Evolutionary conservation across 1,140 invertebrate genomes (phyloP).

Genomic region (Anastrepha ludens): DNA sequence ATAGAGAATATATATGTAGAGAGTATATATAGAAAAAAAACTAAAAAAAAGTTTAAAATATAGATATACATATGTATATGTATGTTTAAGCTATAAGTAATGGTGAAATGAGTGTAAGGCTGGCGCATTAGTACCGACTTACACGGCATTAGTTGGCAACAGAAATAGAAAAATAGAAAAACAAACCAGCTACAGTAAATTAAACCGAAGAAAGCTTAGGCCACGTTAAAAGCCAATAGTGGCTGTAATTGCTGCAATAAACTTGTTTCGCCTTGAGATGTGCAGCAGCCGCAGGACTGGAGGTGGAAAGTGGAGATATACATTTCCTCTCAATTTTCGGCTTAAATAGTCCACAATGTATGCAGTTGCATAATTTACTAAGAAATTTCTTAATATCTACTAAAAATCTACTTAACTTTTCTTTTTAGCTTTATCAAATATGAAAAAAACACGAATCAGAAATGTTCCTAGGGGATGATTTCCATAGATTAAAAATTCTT

Average conservation of each 20-base stretch:
- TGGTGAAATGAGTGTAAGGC: not conserved
- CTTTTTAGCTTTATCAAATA: no score
- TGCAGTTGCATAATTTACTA: no score
- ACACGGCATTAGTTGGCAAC: not conserved
- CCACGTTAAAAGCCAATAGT: slow-evolving; percentile 40
- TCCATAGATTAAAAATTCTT: no score
- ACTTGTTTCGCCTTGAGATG: not conserved
- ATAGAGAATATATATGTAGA: no score
- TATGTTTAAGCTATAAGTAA: not conserved
- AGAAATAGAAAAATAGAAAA: not conserved
- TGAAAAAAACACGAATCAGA: no score
- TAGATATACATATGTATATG: not conserved
- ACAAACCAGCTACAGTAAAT: not conserved
- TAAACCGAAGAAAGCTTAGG: slow-evolving; percentile 18
- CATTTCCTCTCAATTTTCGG: no score
- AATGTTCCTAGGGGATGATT: no score
- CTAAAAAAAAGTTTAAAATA: not conserved
- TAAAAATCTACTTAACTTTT: no score
- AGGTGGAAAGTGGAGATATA: no score
- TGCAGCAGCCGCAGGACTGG: not conserved
- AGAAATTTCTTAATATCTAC: no score
- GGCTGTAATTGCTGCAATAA: slow-evolving; percentile 44
- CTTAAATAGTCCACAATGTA: no score
- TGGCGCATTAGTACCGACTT: slow-evolving; percentile 29
- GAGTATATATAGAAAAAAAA: no score